These are phyloP conservation scores for Lepidochitona cinerea DNA, from an alignment of 2,888 invertebrate genomes.

Conservation along the genomic window DNA sequence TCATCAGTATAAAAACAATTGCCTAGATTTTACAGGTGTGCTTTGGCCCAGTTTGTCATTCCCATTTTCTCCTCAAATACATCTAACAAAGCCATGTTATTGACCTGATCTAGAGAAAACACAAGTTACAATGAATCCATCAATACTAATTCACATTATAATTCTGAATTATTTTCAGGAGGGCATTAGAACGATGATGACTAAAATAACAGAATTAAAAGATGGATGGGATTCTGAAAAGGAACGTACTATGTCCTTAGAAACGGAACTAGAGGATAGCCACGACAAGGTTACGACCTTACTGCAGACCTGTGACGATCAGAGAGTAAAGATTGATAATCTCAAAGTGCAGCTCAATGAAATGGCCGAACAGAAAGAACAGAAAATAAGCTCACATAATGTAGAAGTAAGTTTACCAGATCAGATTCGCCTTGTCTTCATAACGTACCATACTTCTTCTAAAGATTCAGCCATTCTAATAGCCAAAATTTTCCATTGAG, in stretches of 20 bases:
- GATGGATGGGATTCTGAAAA: neutral
- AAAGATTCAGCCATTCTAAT: too few species aligned
- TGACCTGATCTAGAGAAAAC: too few species aligned
- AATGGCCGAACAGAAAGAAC: neutral
- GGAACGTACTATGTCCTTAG: neutral
- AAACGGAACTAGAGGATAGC: neutral
- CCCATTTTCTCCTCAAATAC: too few species aligned
- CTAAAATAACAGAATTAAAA: neutral
- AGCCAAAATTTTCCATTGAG: too few species aligned
- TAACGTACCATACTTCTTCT: too few species aligned
- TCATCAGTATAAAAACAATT: too few species aligned
- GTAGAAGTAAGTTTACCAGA: slow-evolving; percentile 2
- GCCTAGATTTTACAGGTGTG: too few species aligned
- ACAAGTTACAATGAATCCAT: too few species aligned
- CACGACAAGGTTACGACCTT: neutral
- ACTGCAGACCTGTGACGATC: neutral
- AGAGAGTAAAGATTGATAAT: slow-evolving; percentile 1
- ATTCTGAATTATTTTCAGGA: neutral
- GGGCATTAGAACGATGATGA: neutral
- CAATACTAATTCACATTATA: too few species aligned
- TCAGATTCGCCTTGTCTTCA: too few species aligned
- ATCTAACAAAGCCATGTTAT: too few species aligned
- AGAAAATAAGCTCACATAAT: neutral
- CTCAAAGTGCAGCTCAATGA: slow-evolving; percentile 6
- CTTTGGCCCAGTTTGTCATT: too few species aligned